Percentiles rank a stretch among this genome's conserved stretches.
Evolutionary conservation across 2,797 vertebrate genomes (phyloP).

Genomic region (Crax fasciolata): DNA sequence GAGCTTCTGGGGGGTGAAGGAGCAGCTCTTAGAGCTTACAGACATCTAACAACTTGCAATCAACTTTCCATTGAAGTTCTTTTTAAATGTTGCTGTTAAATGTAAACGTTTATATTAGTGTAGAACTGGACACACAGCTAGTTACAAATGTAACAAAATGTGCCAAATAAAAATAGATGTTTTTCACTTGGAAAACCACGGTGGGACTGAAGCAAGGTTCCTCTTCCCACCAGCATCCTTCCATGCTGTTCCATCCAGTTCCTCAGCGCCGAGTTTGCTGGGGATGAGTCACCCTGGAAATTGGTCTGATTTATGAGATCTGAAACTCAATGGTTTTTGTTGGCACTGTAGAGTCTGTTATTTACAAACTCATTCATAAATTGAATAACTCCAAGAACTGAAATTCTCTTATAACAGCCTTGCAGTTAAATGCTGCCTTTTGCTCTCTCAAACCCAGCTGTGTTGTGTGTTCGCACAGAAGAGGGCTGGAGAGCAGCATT

Average conservation of each 20-base stretch:
- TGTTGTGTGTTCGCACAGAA: slow-evolving; percentile 52
- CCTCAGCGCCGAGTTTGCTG: background rate
- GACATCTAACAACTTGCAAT: background rate
- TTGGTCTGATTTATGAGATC: background rate
- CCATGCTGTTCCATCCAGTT: background rate
- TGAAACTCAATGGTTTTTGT: background rate
- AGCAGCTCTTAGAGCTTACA: background rate
- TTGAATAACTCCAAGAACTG: slow-evolving; percentile 31
- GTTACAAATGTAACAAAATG: background rate
- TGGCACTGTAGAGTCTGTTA: slow-evolving; percentile 22
- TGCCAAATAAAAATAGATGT: background rate
- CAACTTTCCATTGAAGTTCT: background rate
- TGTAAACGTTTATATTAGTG: background rate
- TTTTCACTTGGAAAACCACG: background rate
- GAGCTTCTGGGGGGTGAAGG: background rate
- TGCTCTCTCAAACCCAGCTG: slow-evolving; percentile 63
- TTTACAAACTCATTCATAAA: slow-evolving; percentile 57
- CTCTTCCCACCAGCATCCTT: background rate
- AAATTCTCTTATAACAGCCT: background rate
- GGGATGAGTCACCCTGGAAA: slow-evolving; percentile 27
- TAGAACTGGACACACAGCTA: background rate
- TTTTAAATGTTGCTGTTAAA: background rate
- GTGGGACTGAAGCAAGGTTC: background rate
- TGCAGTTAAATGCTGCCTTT: slow-evolving; percentile 35
- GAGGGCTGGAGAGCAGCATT: slow-evolving; percentile 30